Percentiles rank a stretch among this genome's conserved stretches.
These are phyloP conservation scores for Drosophila falleni DNA, from an alignment of 2,888 invertebrate genomes.

Conservation along the genomic window DNA sequence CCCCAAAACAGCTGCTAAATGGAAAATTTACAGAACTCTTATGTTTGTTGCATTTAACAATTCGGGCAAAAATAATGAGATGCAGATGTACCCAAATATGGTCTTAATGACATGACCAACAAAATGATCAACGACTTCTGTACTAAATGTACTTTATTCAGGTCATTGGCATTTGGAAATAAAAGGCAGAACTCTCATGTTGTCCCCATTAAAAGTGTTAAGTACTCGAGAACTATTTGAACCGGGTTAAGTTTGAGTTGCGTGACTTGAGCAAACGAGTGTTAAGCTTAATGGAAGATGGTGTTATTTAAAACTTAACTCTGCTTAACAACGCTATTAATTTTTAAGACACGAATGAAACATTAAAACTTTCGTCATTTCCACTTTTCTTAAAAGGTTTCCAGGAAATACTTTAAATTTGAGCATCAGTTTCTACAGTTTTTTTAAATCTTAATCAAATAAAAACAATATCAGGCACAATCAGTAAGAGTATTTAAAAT, in stretches of 20 bases:
- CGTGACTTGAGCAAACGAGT: slow-evolving; percentile 13
- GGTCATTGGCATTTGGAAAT: slow-evolving; percentile 3
- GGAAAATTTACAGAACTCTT: slow-evolving; percentile 51
- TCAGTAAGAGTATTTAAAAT: neutral
- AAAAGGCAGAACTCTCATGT: neutral
- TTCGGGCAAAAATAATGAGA: slow-evolving; percentile 41
- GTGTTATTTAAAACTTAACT: slow-evolving; percentile 5
- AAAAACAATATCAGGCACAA: no score
- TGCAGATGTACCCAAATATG: slow-evolving; percentile 23
- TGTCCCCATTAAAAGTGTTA: slow-evolving; percentile 6
- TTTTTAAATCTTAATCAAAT: neutral
- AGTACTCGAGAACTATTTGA: slow-evolving; percentile 14
- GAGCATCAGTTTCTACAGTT: neutral
- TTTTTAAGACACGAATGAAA: slow-evolving; percentile 7
- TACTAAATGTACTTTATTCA: neutral
- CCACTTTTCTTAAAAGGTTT: no score
- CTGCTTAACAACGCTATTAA: neutral
- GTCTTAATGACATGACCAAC: slow-evolving; percentile 7
- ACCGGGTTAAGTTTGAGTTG: slow-evolving; percentile 19
- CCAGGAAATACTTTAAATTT: no score
- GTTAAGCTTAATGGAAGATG: slow-evolving; percentile 14
- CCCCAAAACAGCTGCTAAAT: slow-evolving; percentile 40
- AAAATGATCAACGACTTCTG: slow-evolving; percentile 34
- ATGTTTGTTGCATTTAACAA: slow-evolving; percentile 36
- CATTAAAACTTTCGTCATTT: slow-evolving; percentile 7